These are phyloP conservation scores for Gyrodactylus salaris DNA, from an alignment of 1,140 invertebrate genomes.

Conservation along the genomic window DNA sequence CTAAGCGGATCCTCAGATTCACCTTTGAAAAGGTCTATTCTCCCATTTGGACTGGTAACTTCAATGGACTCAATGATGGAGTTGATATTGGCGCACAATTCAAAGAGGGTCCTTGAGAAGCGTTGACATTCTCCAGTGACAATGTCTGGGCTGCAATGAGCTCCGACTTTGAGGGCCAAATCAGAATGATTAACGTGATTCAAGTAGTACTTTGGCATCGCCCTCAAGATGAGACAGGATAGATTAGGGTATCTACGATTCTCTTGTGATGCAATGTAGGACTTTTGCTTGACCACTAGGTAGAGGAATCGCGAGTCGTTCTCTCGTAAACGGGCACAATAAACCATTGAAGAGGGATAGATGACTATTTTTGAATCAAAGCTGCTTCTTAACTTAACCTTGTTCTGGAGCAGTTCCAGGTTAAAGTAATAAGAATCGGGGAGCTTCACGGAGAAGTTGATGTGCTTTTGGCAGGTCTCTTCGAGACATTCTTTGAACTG, in stretches of 20 bases:
- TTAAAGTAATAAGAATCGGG: neutral
- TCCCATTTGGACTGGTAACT: no score
- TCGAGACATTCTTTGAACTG: neutral
- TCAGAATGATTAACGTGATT: neutral
- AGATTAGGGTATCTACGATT: neutral
- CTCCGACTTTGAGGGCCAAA: neutral
- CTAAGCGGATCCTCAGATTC: neutral
- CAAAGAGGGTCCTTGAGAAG: neutral
- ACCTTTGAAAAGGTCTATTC: neutral
- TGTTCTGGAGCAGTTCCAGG: neutral
- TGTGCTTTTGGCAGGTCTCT: neutral
- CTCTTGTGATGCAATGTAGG: neutral
- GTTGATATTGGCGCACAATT: neutral
- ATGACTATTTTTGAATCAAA: neutral
- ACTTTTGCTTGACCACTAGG: neutral
- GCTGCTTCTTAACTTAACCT: neutral
- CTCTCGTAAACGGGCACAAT: neutral
- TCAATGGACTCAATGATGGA: neutral
- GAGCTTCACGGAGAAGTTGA: neutral
- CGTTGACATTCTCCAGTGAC: neutral
- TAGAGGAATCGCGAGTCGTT: neutral
- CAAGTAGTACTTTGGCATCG: neutral
- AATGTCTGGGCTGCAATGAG: neutral
- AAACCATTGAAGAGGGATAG: neutral
- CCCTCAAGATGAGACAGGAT: neutral